Evolutionary conservation across 2,888 invertebrate species (phyloP), one percentile per base, ranked within the genome.

Genomic region (Tupiocoris notatus): DNA sequence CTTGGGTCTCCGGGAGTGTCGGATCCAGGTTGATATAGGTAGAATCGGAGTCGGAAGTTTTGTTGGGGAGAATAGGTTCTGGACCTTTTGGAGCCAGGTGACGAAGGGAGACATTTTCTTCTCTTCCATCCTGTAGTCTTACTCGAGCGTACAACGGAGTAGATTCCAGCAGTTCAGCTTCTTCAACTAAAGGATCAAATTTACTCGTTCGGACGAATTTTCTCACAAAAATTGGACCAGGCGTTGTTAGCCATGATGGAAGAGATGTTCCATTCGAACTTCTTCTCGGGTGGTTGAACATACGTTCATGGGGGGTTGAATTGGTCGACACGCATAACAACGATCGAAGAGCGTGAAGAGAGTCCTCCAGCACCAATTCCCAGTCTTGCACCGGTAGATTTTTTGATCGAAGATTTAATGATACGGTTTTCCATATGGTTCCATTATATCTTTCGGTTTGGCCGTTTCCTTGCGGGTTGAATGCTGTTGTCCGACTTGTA

Each of bases 161-260:
- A 12, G 39, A 58, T 59, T 70, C 59, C 7, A 59, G 16, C 6
- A 59, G 56, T 20, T 66, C 66, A 9, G 58, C 68, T 16, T 57
- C 68, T 18, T 59, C 70, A 1, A 70, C 70, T 17, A 59, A 12
- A 39, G 65, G 65, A 12, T 65, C 2, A 39, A 24, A 39, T 20
- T 65, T 65, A 20, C 18, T 65, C n/a, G 12, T 20, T n/a, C 56
- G 18, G 9, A 67, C 67, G 21, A 21, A 20, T 56, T 25, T n/a
- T 22, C 59, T 18, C 1, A 70, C 16, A 0, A 70, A 23, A 1
- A 70, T 59, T 12, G 58, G 17, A 17, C 59, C 58, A 22, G 58
- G 58, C 1, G 20, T n/a, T 59, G 21, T 21, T 16, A 59, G 18
- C 23, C 70, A 70, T 1, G 59, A 9, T 22, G 59, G 59, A 9